Evolutionary conservation across 2,797 vertebrate species (phyloP), one percentile per base, ranked within the genome.

Genomic region (Falco berigora): DNA sequence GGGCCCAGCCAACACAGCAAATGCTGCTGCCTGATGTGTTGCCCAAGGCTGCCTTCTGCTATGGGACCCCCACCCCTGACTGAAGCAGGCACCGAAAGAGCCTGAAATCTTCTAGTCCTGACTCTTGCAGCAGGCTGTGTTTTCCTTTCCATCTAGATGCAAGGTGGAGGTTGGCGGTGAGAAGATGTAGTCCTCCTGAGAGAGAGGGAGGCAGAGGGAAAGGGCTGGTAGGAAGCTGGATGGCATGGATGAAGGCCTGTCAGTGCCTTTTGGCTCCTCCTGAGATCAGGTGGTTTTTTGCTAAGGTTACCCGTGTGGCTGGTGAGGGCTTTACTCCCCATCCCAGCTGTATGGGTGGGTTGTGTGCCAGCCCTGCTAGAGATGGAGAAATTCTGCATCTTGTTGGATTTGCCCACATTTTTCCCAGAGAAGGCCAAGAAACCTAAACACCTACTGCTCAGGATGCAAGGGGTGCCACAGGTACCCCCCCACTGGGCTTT

Each of bases 281-380:
- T 1, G 2, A 53, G 30, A 49, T 89, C 38, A 58, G 67, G 53
- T 42, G 89, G 42, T 23, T 12, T 86, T 88, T 84, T 38, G 28
- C 28, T 16, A 20, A 58, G 32, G 18, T 77, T 44, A 44, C 22
- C 20, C 67, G 42, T 2, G 12, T n/a, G 7, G 19, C 69, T 78
- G 30, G 18, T 1, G 11, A 86, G n/a, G 24, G 8, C 46, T 86
- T 91, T 66, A 24, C 17, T 66, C 15, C 19, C 19, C 14, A 27
- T 34, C 42, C 42, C 20, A 42, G 38, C 28, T 22, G 14, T 19
- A 19, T 3, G 0, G 5, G 12, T 22, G 11, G 10, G 53, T 5
- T 0, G 0, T 24, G 18, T 7, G 0, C 9, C 53, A 88, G 18
- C 12, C 27, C 24, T 64, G n/a, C 30, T 1, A 1, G 42, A 84